Conservation (phyloP, 2,113 vertebrate species). For the Rhipidura dahli region DNA sequence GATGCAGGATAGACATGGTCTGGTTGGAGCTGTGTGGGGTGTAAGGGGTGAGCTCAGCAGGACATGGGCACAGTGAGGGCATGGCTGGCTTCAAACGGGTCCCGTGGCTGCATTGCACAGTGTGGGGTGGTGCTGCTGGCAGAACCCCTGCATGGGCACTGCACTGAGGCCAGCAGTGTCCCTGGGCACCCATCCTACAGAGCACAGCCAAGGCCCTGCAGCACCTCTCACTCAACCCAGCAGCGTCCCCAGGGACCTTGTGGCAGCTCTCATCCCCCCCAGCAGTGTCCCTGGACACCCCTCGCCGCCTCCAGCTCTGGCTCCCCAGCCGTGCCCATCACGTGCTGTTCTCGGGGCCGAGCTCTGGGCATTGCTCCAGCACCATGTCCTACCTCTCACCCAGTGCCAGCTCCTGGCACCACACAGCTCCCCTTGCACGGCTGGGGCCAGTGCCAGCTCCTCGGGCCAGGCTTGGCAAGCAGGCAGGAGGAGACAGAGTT, state of each 20-base stretch:
- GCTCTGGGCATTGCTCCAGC: not conserved
- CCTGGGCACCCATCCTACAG: not conserved
- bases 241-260: not conserved
- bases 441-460: not conserved
- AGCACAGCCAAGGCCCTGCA: not conserved
- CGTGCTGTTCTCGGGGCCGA: not conserved
- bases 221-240: not conserved
- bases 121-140: not conserved
- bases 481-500: not conserved
- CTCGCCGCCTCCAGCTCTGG: not conserved
- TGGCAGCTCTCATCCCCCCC: not conserved
- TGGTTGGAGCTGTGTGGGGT: not conserved
- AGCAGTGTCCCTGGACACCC: not conserved
- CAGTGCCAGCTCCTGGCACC: not conserved
- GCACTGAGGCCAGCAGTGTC: fast-evolving
- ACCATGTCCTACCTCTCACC: not conserved
- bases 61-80: fast-evolving
- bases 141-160: not conserved
- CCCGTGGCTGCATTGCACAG: not conserved
- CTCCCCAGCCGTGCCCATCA: not conserved
- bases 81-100: fast-evolving
- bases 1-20: fast-evolving
- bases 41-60: not conserved
- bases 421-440: not conserved
- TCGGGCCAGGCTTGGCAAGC: not conserved